phyloP scores from a whole-genome alignment of 2,888 invertebrate genomes.

The Malachius bipustulatus region DNA sequence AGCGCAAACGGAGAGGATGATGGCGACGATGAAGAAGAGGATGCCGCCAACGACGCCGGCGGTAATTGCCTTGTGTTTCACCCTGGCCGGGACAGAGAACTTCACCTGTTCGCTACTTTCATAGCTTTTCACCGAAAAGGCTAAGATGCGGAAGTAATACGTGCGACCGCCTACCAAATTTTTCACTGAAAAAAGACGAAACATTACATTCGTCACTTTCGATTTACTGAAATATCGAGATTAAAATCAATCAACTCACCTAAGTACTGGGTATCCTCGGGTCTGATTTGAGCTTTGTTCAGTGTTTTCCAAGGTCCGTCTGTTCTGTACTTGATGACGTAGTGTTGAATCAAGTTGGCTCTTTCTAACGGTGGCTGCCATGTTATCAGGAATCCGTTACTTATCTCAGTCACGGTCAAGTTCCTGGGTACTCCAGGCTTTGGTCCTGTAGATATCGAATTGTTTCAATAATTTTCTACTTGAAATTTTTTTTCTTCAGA shows the following conservation, averaged over 20 bases:
- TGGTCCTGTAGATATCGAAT: slow-evolving; percentile 62
- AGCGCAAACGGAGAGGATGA: slow-evolving; percentile 92
- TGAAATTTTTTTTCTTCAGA: no score
- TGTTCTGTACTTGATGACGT: slow-evolving; percentile 83
- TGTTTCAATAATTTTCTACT: slow-evolving; percentile 9
- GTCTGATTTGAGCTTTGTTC: slow-evolving; percentile 76
- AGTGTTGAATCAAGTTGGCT: slow-evolving; percentile 72
- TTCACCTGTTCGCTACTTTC: slow-evolving; percentile 80
- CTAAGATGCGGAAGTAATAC: slow-evolving; percentile 84
- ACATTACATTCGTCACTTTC: no score
- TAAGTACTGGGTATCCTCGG: slow-evolving; percentile 80
- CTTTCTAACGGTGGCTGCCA: slow-evolving; percentile 80
- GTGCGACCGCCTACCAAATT: slow-evolving; percentile 83
- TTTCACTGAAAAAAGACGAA: slow-evolving; percentile 61
- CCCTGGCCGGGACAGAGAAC: slow-evolving; percentile 80
- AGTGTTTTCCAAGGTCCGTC: slow-evolving; percentile 83
- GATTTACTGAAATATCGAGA: no score
- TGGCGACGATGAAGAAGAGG: slow-evolving; percentile 94
- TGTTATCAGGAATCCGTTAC: slow-evolving; percentile 81
- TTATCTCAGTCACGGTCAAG: slow-evolving; percentile 77
- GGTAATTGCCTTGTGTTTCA: slow-evolving; percentile 90
- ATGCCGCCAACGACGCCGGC: slow-evolving; percentile 95
- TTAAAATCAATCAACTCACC: no score
- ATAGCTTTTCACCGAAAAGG: slow-evolving; percentile 75
- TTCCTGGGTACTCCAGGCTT: slow-evolving; percentile 86